A percentile compares a stretch with the other conserved stretches of the same genome.
These are phyloP conservation scores for Spinibarbus caldwelli DNA, from an alignment of 2,797 vertebrate genomes.

Conservation along the genomic window DNA sequence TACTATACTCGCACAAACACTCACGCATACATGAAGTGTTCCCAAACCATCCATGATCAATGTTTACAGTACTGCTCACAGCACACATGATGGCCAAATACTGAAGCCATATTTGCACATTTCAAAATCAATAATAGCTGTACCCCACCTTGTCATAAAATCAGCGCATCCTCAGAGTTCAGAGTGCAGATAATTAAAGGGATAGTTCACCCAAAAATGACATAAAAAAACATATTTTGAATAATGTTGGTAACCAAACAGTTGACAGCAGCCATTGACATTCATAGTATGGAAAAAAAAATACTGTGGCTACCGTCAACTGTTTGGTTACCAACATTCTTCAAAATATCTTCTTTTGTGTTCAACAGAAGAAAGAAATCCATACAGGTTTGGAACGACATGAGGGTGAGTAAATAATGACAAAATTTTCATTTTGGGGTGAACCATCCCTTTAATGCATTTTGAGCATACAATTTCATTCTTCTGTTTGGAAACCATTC, in stretches of 20 bases:
- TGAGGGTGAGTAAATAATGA: neutral
- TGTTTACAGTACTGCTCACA: conserved; percentile 35
- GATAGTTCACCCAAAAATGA: neutral
- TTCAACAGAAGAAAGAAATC: neutral
- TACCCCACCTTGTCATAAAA: neutral
- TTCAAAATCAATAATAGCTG: neutral
- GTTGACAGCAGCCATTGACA: neutral
- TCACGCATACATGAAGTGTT: conserved; percentile 47
- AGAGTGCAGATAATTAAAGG: neutral
- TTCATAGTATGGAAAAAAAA: neutral
- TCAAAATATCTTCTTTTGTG: neutral
- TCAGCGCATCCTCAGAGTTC: neutral
- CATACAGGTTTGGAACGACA: neutral
- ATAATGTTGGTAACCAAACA: neutral
- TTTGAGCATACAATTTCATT: neutral
- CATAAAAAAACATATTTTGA: neutral
- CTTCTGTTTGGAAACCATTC: conserved; percentile 41
- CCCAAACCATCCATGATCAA: conserved; percentile 47
- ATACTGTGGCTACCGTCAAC: neutral
- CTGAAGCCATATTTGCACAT: conserved; percentile 22
- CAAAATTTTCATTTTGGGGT: neutral
- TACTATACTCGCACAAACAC: conserved; percentile 30
- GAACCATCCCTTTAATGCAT: neutral
- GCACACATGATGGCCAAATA: conserved; percentile 7
- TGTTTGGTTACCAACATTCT: neutral